phyloP scores from a whole-genome alignment of 2,888 invertebrate species.

The Choristoneura rosaceana region DNA sequence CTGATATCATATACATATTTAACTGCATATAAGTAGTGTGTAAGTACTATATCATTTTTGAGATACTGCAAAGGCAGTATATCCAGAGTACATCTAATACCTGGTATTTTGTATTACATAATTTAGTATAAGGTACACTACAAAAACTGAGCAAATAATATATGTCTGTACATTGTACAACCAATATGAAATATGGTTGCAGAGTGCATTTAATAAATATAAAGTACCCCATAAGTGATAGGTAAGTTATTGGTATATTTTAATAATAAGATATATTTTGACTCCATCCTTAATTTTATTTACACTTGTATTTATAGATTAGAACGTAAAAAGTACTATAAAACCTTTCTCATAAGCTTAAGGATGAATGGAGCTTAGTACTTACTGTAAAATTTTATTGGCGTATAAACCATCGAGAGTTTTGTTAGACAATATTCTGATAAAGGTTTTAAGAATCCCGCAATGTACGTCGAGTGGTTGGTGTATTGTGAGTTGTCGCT shows the following conservation, averaged over 20 bases:
- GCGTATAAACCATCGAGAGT: background rate
- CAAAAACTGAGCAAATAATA: too few species aligned
- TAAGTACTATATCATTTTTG: too few species aligned
- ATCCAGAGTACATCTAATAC: too few species aligned
- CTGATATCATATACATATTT: too few species aligned
- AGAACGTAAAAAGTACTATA: background rate
- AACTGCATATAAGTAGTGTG: too few species aligned
- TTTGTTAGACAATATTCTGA: background rate
- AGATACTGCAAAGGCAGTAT: too few species aligned
- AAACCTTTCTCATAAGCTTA: background rate
- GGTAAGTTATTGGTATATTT: background rate
- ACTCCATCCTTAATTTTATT: background rate
- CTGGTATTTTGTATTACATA: too few species aligned
- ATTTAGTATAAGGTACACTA: too few species aligned
- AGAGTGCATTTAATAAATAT: background rate
- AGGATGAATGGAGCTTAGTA: slow-evolving; percentile 12
- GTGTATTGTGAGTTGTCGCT: slow-evolving; percentile 21
- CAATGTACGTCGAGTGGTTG: slow-evolving; percentile 46
- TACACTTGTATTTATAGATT: background rate
- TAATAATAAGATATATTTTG: background rate
- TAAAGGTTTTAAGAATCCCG: background rate
- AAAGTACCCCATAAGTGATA: background rate
- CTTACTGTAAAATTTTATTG: background rate
- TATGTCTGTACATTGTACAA: too few species aligned
- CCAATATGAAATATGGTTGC: background rate